These are phyloP conservation scores for Aspiorhynchus laticeps DNA, from an alignment of 2,113 vertebrate genomes.

Conservation along the genomic window DNA sequence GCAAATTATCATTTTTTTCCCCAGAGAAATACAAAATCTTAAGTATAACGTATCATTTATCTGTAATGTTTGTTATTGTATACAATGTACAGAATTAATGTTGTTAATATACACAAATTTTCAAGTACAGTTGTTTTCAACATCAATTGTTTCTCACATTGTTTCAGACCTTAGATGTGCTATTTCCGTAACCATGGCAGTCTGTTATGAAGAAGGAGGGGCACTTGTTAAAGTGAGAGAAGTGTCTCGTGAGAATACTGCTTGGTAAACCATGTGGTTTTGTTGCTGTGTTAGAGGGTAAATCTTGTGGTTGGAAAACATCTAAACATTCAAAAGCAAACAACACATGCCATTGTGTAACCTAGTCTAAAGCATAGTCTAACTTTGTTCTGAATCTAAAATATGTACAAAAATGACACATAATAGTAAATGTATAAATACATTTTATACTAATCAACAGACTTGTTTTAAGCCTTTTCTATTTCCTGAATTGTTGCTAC, in stretches of 20 bases:
- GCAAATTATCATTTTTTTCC: background rate
- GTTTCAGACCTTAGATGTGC: background rate
- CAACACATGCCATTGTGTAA: background rate
- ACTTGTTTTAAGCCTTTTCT: too few species aligned
- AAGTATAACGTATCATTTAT: background rate
- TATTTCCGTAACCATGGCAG: background rate
- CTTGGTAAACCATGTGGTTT: background rate
- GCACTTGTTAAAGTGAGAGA: background rate
- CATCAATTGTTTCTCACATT: background rate
- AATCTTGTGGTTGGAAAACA: constrained; percentile 5
- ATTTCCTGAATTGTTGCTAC: too few species aligned
- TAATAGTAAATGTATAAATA: background rate
- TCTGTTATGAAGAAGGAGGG: background rate
- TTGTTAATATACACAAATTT: background rate
- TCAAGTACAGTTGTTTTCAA: background rate
- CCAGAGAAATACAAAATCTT: background rate
- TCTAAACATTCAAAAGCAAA: constrained; percentile 7
- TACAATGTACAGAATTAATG: background rate
- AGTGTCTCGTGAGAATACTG: constrained; percentile 3
- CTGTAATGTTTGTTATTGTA: background rate
- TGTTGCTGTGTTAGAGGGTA: background rate
- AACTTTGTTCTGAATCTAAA: background rate
- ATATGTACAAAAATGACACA: background rate
- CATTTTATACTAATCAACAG: too few species aligned
- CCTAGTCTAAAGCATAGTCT: background rate